Conservation (phyloP, 2,113 vertebrate species). For the Tichodroma muraria region DNA sequence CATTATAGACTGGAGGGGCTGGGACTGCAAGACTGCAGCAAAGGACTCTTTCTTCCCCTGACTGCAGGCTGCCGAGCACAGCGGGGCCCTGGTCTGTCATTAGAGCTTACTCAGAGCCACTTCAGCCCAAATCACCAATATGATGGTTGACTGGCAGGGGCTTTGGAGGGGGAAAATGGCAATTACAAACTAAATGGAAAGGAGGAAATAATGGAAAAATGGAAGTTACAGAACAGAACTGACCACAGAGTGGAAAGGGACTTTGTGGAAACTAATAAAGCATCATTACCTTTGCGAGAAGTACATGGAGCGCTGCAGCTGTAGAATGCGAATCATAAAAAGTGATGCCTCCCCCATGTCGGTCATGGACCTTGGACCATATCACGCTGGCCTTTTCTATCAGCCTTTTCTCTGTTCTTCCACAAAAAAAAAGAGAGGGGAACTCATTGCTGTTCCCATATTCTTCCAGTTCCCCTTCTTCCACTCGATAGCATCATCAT, state of each 20-base stretch:
- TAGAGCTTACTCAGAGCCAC: not conserved
- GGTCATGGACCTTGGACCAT: accelerated
- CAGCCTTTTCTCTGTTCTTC: not conserved
- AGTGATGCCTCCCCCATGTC: not conserved
- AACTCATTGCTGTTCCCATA: not conserved
- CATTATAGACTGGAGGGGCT: not conserved
- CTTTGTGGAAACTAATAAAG: conserved; percentile 31
- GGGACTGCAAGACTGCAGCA: not conserved
- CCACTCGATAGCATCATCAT: not conserved
- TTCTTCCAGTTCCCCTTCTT: not conserved
- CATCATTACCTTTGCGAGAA: conserved; percentile 9
- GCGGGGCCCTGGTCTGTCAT: not conserved
- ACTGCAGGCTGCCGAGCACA: not conserved
- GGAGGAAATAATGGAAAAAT: conserved; percentile 26
- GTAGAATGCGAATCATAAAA: not conserved
- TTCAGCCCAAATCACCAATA: conserved; percentile 7
- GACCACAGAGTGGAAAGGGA: conserved; percentile 18
- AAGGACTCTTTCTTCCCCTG: conserved; percentile 7
- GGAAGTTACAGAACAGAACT: conserved; percentile 1
- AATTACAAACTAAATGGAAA: conserved; percentile 24
- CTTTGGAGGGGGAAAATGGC: not conserved
- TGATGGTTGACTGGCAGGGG: conserved; percentile 30
- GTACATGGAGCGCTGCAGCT: accelerated
- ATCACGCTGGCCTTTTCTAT: not conserved
- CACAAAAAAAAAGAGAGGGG: not conserved